Evolutionary conservation across 2,888 invertebrate species (phyloP).

Genomic region (Gibbula magus): DNA sequence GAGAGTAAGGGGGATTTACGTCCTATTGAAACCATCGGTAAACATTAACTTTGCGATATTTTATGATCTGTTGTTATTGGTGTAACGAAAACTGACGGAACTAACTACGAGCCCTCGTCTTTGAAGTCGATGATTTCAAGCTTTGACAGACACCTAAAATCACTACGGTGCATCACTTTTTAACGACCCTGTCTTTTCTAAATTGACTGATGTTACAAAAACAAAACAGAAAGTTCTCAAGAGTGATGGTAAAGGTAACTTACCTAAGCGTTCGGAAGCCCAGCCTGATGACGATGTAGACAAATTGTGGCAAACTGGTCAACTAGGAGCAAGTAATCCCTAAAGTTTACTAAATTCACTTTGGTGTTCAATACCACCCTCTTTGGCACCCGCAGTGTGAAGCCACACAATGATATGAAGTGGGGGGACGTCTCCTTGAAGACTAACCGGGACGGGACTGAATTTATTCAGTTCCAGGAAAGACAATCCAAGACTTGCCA

Average conservation of each 20-base stretch:
- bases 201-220: background rate
- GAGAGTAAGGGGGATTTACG: too few species aligned
- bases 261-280: background rate
- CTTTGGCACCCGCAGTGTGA: background rate
- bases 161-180: background rate
- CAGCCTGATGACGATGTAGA: background rate
- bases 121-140: background rate
- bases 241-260: background rate
- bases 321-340: background rate
- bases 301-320: background rate
- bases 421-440: slow-evolving; percentile 4
- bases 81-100: background rate
- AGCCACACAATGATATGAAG: background rate
- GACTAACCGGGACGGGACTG: background rate
- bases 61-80: background rate
- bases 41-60: too few species aligned
- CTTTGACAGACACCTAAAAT: slow-evolving; percentile 4
- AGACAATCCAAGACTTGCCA: background rate
- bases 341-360: background rate
- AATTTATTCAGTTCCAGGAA: background rate
- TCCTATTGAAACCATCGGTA: too few species aligned
- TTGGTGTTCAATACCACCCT: background rate
- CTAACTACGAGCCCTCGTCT: background rate
- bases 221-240: background rate
- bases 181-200: background rate